Percentiles rank a stretch among this genome's conserved stretches.
Evolutionary conservation across 2,113 vertebrate species (phyloP).

Genomic region (Anolis carolinensis): DNA sequence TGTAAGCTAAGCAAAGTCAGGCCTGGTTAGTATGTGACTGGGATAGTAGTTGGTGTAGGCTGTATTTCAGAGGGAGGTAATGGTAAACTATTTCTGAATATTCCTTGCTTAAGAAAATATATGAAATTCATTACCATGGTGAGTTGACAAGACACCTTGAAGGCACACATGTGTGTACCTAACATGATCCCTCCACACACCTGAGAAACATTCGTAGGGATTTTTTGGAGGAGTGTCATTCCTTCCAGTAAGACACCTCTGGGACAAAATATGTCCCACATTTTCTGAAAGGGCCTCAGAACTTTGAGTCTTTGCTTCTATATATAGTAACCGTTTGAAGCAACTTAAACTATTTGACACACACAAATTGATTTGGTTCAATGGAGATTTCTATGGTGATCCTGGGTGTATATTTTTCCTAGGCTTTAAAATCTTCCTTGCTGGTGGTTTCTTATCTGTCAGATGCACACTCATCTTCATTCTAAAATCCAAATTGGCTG

Average conservation of each 20-base stretch:
- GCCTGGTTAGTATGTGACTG: too few species aligned
- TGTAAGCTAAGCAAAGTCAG: too few species aligned
- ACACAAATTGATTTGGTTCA: background rate
- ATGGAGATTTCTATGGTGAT: constrained; percentile 7
- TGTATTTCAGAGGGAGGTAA: too few species aligned
- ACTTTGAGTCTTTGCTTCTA: background rate
- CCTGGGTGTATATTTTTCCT: background rate
- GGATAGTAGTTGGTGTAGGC: too few species aligned
- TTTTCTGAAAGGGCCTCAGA: background rate
- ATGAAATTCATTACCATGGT: too few species aligned
- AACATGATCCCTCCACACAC: background rate
- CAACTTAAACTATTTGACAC: background rate
- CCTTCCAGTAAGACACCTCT: background rate
- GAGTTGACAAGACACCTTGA: too few species aligned
- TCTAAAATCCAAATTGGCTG: constrained; percentile 15
- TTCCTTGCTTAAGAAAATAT: too few species aligned
- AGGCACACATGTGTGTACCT: background rate
- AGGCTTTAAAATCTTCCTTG: background rate
- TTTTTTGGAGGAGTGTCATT: background rate
- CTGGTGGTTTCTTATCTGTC: constrained; percentile 20
- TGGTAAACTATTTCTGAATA: too few species aligned
- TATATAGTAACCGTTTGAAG: background rate
- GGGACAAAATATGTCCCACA: too few species aligned
- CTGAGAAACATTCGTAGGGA: background rate
- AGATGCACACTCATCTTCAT: constrained; percentile 5